Evolutionary conservation across 1,140 invertebrate genomes (phyloP).

Genomic region (Glomeris maerens): DNA sequence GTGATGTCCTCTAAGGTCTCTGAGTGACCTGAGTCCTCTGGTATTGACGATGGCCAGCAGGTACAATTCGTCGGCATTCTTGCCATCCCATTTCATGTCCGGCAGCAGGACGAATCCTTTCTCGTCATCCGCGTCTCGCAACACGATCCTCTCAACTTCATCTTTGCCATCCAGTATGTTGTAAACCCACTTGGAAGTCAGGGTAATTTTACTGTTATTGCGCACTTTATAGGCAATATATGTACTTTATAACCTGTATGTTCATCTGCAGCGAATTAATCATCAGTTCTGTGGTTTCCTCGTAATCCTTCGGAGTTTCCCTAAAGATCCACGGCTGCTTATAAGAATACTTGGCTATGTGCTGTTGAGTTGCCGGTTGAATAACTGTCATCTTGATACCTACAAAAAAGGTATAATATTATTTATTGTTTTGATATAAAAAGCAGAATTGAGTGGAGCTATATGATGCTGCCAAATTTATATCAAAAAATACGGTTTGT

Average conservation of each 20-base stretch:
- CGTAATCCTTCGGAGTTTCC: constrained; percentile 76
- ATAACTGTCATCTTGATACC: constrained; percentile 72
- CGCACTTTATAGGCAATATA: not conserved
- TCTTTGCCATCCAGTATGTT: constrained; percentile 85
- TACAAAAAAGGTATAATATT: too few relatives aligned
- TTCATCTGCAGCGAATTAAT: constrained; percentile 2
- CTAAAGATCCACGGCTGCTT: constrained; percentile 57
- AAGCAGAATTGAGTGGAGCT: too few relatives aligned
- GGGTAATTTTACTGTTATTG: constrained; percentile 2
- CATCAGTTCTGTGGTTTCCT: constrained; percentile 5
- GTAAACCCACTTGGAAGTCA: constrained; percentile 73
- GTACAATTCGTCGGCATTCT: constrained; percentile 59
- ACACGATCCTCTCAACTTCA: constrained; percentile 73
- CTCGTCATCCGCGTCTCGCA: constrained; percentile 60
- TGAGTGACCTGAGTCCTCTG: constrained; percentile 58
- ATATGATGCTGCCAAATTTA: too few relatives aligned
- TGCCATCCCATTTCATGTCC: constrained; percentile 87
- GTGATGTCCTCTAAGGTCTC: constrained; percentile 63
- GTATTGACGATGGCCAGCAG: constrained; percentile 62
- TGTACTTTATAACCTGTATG: constrained; percentile 1
- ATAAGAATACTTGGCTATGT: constrained; percentile 67
- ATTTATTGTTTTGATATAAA: too few relatives aligned
- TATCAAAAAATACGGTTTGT: too few relatives aligned
- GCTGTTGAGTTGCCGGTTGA: constrained; percentile 80
- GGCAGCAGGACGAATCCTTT: constrained; percentile 77